Evolutionary conservation across 2,797 vertebrate genomes (phyloP).

Genomic region (Sandelia bainsii): DNA sequence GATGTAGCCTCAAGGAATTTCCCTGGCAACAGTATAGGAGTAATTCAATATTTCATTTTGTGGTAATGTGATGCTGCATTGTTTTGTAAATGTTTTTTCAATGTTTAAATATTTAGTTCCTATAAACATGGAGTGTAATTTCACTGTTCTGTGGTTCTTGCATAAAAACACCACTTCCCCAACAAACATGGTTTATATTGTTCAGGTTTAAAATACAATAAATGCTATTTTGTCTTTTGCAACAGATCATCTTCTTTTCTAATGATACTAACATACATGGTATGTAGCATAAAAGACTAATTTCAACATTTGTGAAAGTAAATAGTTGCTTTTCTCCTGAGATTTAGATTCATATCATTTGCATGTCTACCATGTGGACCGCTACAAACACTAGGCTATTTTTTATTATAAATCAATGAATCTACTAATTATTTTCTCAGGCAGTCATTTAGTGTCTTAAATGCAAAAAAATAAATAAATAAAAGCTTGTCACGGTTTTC

Average conservation of each 20-base stretch:
- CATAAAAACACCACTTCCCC: conserved; percentile 17
- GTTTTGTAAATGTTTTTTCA: conserved; percentile 42
- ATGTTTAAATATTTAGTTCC: conserved; percentile 35
- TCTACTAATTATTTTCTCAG: too few relatives aligned
- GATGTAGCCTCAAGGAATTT: conserved; percentile 58
- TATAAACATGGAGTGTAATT: conserved; percentile 31
- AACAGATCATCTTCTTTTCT: conserved; percentile 1
- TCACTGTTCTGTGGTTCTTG: conserved; percentile 22
- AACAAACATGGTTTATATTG: neutral
- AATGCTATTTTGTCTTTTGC: conserved; percentile 1
- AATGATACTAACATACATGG: neutral
- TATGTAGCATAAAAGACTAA: neutral
- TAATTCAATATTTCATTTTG: conserved; percentile 57
- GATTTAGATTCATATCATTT: neutral
- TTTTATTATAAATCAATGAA: too few relatives aligned
- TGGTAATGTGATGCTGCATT: conserved; percentile 31
- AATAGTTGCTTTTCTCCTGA: neutral
- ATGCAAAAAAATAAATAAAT: too few relatives aligned
- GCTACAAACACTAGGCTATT: too few relatives aligned
- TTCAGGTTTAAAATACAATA: conserved; percentile 9
- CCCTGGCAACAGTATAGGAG: conserved; percentile 38
- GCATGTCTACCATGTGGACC: too few relatives aligned
- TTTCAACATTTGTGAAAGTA: neutral
- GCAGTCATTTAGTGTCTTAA: too few relatives aligned
- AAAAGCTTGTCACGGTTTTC: too few relatives aligned